A percentile compares a stretch with the other conserved stretches of the same genome.
Evolutionary conservation across 1,140 invertebrate species (phyloP).

Genomic region (Wiebesia pumilae): DNA sequence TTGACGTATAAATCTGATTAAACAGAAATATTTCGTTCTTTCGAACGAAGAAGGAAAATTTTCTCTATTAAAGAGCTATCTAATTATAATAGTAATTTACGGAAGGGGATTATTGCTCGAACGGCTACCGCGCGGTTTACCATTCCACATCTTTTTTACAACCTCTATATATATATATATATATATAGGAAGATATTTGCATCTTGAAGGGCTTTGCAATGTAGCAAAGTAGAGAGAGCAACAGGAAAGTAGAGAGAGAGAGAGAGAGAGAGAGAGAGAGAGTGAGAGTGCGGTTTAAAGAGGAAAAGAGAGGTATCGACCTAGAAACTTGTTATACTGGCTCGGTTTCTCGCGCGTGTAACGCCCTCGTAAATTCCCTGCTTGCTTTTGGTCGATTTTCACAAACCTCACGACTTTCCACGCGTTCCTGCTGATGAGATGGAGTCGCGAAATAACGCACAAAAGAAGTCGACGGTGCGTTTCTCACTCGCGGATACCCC

Average conservation of each 20-base stretch:
- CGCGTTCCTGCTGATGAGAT: background rate
- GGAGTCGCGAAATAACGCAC: slow-evolving; percentile 9
- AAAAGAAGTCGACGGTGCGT: background rate
- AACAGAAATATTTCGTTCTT: background rate
- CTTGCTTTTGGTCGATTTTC: slow-evolving; percentile 38
- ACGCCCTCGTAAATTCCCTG: slow-evolving; percentile 34
- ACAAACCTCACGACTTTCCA: background rate
- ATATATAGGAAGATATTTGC: background rate
- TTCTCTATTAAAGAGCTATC: background rate
- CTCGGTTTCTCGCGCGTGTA: slow-evolving; percentile 18
- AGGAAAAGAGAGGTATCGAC: background rate
- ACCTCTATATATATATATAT: no score
- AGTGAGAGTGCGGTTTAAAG: background rate
- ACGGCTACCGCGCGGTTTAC: background rate
- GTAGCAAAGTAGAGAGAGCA: background rate
- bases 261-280: background rate
- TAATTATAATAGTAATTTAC: slow-evolving; percentile 1
- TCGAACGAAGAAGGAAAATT: background rate
- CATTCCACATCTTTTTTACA: background rate
- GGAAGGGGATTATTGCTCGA: background rate
- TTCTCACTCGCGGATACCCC: background rate
- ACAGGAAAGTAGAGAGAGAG: background rate
- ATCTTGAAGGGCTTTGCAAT: background rate
- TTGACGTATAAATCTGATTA: background rate
- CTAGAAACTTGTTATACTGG: slow-evolving; percentile 21